Evolutionary conservation across 2,113 vertebrate species (phyloP).

Genomic region (Casuarius casuarius): DNA sequence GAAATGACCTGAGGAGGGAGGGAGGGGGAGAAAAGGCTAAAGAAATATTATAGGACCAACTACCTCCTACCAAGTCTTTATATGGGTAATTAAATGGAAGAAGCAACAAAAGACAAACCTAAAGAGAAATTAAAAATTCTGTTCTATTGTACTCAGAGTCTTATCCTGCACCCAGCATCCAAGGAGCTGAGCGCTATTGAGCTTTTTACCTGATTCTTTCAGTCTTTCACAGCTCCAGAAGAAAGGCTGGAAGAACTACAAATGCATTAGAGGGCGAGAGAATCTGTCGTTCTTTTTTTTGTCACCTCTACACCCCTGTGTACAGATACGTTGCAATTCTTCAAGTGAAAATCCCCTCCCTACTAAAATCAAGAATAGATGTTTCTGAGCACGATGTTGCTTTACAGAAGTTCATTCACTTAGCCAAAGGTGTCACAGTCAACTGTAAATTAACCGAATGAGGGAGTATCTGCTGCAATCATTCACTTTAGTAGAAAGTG

Average conservation of each 20-base stretch:
- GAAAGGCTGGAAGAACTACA: not conserved
- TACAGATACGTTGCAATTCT: not conserved
- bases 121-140: not conserved
- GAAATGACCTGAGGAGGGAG: not conserved
- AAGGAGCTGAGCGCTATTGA: not conserved
- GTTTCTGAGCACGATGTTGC: not conserved
- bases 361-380: not conserved
- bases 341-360: not conserved
- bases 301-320: not conserved
- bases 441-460: not conserved
- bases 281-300: not conserved
- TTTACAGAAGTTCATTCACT: not conserved
- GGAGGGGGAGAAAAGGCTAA: not conserved
- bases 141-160: not conserved
- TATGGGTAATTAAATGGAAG: not conserved
- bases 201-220: not conserved
- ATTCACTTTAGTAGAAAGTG: constrained; percentile 32
- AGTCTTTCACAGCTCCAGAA: not conserved
- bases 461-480: constrained; percentile 4
- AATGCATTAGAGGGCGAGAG: not conserved
- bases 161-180: not conserved
- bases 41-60: not conserved
- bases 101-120: not conserved
- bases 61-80: not conserved
- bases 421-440: not conserved